Evolutionary conservation across 1,140 invertebrate species (phyloP).

Genomic region (Zaprionus kolodkinae): DNA sequence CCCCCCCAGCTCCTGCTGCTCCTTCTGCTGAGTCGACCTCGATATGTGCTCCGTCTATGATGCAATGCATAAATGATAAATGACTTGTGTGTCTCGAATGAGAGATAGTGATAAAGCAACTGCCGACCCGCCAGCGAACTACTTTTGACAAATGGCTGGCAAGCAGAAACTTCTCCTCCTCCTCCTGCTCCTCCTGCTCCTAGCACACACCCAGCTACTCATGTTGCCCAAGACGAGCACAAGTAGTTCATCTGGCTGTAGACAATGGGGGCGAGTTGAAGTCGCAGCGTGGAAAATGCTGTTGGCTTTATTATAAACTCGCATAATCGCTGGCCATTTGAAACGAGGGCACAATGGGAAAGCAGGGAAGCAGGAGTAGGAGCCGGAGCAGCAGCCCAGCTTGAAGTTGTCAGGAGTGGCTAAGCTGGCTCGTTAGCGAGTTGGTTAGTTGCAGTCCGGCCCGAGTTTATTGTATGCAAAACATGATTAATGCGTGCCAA

Average conservation of each 20-base stretch:
- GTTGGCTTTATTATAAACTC: conserved; percentile 78
- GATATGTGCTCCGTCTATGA: conserved; percentile 44
- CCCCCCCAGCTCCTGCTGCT: no score
- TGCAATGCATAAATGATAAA: conserved; percentile 79
- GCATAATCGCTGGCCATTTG: conserved; percentile 74
- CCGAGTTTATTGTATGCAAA: conserved; percentile 68
- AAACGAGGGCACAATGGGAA: no score
- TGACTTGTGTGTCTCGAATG: conserved; percentile 66
- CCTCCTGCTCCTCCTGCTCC: no score
- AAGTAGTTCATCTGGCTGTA: conserved; percentile 12
- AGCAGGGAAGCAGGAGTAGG: not conserved
- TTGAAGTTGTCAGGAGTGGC: conserved; percentile 70
- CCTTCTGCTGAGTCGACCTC: conserved; percentile 22
- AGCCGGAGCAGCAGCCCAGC: conserved; percentile 17
- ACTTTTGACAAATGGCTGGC: conserved; percentile 72
- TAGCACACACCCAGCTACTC: not conserved
- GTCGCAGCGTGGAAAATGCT: not conserved
- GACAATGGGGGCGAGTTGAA: conserved; percentile 32
- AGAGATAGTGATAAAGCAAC: conserved; percentile 77
- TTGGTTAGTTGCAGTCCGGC: conserved; percentile 17
- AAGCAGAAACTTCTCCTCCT: not conserved
- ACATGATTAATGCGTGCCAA: conserved; percentile 73
- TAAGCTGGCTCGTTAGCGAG: conserved; percentile 65
- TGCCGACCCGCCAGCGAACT: conserved; percentile 53
- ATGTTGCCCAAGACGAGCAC: not conserved